Conservation (phyloP, 2,888 invertebrate genomes). For the Chirona hameri region DNA sequence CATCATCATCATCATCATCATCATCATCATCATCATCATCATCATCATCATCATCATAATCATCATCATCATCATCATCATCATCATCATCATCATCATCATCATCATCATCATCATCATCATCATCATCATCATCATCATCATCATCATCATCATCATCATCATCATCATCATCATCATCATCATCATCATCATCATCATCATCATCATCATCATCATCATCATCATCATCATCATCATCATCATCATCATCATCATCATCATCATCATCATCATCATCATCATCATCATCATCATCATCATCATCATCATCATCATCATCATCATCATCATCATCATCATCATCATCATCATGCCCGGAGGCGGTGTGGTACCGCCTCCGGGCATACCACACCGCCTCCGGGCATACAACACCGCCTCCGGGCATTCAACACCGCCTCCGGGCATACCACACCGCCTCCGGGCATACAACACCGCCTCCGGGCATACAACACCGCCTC, state of each 20-base stretch:
- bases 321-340: slow-evolving; percentile 22
- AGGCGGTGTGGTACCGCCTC: not conserved
- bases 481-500: too few species aligned
- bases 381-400: too few species aligned
- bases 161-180: slow-evolving; percentile 22
- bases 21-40: slow-evolving; percentile 22
- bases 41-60: too few species aligned
- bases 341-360: slow-evolving; percentile 2
- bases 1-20: slow-evolving; percentile 12
- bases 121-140: not conserved
- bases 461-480: too few species aligned
- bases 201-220: slow-evolving; percentile 22
- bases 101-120: slow-evolving; percentile 11
- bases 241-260: slow-evolving; percentile 22
- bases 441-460: too few species aligned
- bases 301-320: slow-evolving; percentile 22
- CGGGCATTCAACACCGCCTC: too few species aligned
- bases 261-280: slow-evolving; percentile 22
- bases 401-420: too few species aligned
- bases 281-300: slow-evolving; percentile 22
- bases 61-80: too few species aligned
- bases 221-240: slow-evolving; percentile 12
- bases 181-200: slow-evolving; percentile 22
- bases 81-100: slow-evolving; percentile 22
- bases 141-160: slow-evolving; percentile 22